Evolutionary conservation across 2,797 vertebrate species (phyloP).

Genomic region (Falco biarmicus): DNA sequence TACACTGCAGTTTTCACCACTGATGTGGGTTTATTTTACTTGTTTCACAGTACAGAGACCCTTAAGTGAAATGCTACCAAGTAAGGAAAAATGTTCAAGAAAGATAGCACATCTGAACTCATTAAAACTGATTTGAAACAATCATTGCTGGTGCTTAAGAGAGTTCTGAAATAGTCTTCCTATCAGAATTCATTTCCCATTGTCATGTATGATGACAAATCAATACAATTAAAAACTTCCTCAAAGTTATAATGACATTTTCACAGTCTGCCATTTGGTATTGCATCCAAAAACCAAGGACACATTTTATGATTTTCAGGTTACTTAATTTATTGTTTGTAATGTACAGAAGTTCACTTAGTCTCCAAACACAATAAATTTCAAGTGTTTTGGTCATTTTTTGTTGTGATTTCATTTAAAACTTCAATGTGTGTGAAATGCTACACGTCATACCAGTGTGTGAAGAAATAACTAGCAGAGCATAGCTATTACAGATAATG

Average conservation of each 20-base stretch:
- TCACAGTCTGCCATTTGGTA: background rate
- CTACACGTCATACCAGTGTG: background rate
- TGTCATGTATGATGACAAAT: background rate
- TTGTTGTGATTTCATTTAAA: background rate
- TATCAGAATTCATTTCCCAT: constrained; percentile 21
- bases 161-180: background rate
- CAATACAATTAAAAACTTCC: background rate
- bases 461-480: background rate
- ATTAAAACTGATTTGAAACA: constrained; percentile 15
- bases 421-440: background rate
- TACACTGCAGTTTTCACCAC: background rate
- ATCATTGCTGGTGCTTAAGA: background rate
- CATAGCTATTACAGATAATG: background rate
- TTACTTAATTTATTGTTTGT: constrained; percentile 29
- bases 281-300: background rate
- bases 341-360: background rate
- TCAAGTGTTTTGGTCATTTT: background rate
- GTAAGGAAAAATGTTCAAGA: background rate
- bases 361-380: background rate
- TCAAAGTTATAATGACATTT: background rate
- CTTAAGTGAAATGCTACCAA: background rate
- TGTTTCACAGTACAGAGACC: background rate
- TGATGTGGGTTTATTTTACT: background rate
- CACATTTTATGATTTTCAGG: background rate
- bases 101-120: background rate